Conservation (phyloP, 2,797 vertebrate genomes). For the Bradypodion ventrale region DNA sequence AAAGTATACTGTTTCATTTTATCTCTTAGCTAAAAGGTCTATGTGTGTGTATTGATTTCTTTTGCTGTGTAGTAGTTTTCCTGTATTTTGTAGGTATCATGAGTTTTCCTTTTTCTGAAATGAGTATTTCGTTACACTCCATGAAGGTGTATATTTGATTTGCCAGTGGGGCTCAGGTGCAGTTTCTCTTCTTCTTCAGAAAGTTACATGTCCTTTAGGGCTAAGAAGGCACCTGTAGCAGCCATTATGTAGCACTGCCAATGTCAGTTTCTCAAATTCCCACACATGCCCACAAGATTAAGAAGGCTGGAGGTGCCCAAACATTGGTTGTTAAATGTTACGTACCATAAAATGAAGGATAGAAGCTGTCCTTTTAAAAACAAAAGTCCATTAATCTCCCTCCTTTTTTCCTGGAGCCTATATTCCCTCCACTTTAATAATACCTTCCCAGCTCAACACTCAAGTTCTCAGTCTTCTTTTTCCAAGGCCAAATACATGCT, state of each 20-base stretch:
- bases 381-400: background rate
- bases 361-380: background rate
- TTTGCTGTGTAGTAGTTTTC: background rate
- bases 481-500: background rate
- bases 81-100: background rate
- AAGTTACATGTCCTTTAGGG: background rate
- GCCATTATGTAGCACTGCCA: background rate
- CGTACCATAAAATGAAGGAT: background rate
- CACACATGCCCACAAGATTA: background rate
- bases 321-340: background rate
- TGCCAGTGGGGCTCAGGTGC: background rate
- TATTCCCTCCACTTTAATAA: background rate
- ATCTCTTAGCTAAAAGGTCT: background rate
- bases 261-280: background rate
- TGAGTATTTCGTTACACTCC: background rate
- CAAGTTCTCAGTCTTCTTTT: background rate
- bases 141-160: background rate
- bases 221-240: background rate
- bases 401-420: background rate
- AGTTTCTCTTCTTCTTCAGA: background rate
- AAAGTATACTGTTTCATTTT: background rate
- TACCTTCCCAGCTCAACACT: background rate
- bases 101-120: background rate
- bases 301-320: background rate
- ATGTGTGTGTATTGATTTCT: background rate